Percentiles rank a stretch among this genome's conserved stretches.
phyloP scores from a whole-genome alignment of 1,140 invertebrate genomes.

The Pseudomyrmex concolor region DNA sequence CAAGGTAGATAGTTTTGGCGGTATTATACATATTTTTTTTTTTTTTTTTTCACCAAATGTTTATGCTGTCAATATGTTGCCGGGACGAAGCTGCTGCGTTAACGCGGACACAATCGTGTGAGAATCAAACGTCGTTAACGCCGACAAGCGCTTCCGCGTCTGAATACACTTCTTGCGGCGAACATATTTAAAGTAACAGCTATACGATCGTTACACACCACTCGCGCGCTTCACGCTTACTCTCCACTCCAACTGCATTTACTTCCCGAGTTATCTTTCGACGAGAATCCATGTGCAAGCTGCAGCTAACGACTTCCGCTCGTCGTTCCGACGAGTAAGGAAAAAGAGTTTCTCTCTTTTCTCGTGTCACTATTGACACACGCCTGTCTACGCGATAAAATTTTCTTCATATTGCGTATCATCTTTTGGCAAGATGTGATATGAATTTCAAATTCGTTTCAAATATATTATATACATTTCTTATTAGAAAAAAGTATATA shows the following conservation, averaged over 20 bases:
- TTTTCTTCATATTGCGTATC: not conserved
- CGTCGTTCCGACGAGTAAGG: slow-evolving; percentile 26
- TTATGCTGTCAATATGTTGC: not conserved
- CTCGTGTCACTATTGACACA: not conserved
- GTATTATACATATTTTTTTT: not conserved
- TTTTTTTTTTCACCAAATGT: not conserved
- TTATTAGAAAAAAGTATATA: not conserved
- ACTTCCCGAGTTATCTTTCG: slow-evolving; percentile 49
- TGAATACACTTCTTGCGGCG: slow-evolving; percentile 28
- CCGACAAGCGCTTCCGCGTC: slow-evolving; percentile 8
- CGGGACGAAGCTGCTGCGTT: not conserved
- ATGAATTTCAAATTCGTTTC: slow-evolving; percentile 5
- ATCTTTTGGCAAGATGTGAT: not conserved
- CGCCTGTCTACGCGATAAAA: slow-evolving; percentile 14
- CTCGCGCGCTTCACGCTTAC: not conserved
- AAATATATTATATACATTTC: not conserved
- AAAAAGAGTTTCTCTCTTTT: slow-evolving; percentile 40
- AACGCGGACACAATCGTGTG: not conserved
- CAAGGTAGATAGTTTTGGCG: not conserved
- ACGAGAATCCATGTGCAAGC: slow-evolving; percentile 54
- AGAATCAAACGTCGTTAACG: slow-evolving; percentile 51
- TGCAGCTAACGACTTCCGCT: slow-evolving; percentile 60
- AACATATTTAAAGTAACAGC: slow-evolving; percentile 62
- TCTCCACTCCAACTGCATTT: not conserved
- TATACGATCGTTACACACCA: slow-evolving; percentile 44